Conservation (phyloP, 2,113 vertebrate species). For the Phalacrocorax carbo region DNA sequence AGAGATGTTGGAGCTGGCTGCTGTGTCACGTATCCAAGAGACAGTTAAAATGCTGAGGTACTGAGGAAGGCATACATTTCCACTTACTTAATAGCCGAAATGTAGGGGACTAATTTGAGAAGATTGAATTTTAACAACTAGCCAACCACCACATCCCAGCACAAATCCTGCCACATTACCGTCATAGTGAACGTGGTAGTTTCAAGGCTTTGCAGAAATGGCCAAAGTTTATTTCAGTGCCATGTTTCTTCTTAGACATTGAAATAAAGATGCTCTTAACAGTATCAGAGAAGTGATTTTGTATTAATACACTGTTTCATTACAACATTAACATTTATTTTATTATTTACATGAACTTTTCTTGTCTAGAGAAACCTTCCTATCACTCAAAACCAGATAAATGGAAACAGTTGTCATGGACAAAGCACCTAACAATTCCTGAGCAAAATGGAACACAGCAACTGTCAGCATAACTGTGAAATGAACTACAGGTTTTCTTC, state of each 20-base stretch:
- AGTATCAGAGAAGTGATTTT: neutral
- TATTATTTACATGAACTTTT: neutral
- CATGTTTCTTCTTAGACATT: neutral
- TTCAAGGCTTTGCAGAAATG: neutral
- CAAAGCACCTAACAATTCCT: neutral
- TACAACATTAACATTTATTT: neutral
- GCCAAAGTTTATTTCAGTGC: neutral
- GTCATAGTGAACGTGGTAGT: neutral
- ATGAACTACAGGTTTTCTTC: neutral
- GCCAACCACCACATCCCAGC: neutral
- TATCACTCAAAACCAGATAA: neutral
- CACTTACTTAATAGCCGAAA: neutral
- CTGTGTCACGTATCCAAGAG: neutral
- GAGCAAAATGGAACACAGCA: neutral
- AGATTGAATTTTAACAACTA: neutral
- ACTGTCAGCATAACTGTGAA: neutral
- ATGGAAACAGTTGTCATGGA: neutral
- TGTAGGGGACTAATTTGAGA: neutral
- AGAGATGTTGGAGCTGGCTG: rapidly evolving
- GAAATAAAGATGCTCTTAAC: neutral
- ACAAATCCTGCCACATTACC: neutral
- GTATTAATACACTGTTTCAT: neutral
- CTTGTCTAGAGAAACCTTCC: neutral
- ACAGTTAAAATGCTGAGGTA: neutral
- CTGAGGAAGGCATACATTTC: neutral